These are phyloP conservation scores for Holothuria scabra DNA, from an alignment of 53 echinoderm and acorn worm genomes.

Conservation along the genomic window DNA sequence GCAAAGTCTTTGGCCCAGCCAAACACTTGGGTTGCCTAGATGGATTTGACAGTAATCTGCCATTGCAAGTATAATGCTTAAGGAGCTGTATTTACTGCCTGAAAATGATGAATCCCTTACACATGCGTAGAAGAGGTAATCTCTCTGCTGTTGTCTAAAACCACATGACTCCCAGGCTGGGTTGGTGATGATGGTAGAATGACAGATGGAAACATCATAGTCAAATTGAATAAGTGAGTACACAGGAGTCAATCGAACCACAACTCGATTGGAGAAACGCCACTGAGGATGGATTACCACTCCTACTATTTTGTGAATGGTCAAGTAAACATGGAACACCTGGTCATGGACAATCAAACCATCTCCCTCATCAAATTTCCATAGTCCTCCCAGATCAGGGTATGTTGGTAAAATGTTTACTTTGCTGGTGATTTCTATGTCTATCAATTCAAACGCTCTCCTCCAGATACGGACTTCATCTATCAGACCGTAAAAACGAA, in stretches of 20 bases:
- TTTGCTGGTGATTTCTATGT: conserved; percentile 49
- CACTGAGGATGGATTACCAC: conserved; percentile 59
- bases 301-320: conserved; percentile 55
- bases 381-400: conserved; percentile 63
- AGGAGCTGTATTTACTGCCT: conserved; percentile 60
- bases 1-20: conserved; percentile 71
- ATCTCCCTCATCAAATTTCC: conserved; percentile 90
- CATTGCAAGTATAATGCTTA: conserved; percentile 62
- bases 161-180: conserved; percentile 11
- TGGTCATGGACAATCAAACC: conserved; percentile 64
- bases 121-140: conserved; percentile 73
- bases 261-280: conserved; percentile 75
- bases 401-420: conserved; percentile 48
- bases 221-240: conserved; percentile 56
- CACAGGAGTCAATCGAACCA: conserved; percentile 42
- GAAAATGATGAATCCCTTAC: conserved; percentile 74
- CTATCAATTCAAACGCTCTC: conserved; percentile 54
- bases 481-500: conserved; percentile 61
- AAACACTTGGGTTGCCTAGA: conserved; percentile 28
- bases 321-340: conserved; percentile 59
- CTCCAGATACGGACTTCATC: conserved; percentile 87
- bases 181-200: conserved; percentile 18
- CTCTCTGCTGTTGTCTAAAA: conserved; percentile 23
- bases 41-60: conserved; percentile 69
- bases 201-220: conserved; percentile 7